phyloP scores from a whole-genome alignment of 2,888 invertebrate species.

The Sarcophaga carnaria region DNA sequence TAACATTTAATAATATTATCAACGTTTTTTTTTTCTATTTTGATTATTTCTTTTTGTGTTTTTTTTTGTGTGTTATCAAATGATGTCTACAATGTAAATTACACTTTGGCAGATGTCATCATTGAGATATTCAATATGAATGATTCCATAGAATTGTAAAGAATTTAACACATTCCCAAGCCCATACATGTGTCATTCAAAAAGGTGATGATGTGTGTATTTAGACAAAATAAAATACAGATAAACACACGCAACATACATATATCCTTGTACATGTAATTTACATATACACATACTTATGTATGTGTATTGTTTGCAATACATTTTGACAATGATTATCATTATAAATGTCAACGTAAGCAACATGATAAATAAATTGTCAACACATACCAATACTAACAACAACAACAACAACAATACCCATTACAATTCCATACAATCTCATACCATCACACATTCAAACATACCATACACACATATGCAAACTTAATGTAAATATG shows the following conservation, averaged over 20 bases:
- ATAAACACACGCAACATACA: neutral
- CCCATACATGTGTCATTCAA: neutral
- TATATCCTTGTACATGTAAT: neutral
- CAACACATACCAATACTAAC: conserved; percentile 1
- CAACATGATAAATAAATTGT: conserved; percentile 47
- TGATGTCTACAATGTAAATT: conserved; percentile 23
- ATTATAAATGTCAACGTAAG: conserved; percentile 60
- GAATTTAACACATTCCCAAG: neutral
- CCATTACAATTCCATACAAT: neutral
- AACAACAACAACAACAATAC: neutral
- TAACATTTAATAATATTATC: neutral
- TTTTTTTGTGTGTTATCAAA: neutral
- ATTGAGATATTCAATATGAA: neutral
- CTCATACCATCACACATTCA: neutral
- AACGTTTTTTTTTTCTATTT: neutral
- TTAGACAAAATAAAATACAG: neutral
- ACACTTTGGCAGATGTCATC: conserved; percentile 39
- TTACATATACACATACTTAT: neutral
- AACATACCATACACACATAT: neutral
- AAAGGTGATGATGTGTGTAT: conserved; percentile 19
- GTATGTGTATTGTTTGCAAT: neutral
- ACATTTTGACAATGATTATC: conserved; percentile 51
- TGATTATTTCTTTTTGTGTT: neutral
- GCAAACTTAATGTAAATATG: neutral
- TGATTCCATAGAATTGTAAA: conserved; percentile 7